Evolutionary conservation across 2,888 invertebrate genomes (phyloP).

Genomic region (Drosophila koepferae): DNA sequence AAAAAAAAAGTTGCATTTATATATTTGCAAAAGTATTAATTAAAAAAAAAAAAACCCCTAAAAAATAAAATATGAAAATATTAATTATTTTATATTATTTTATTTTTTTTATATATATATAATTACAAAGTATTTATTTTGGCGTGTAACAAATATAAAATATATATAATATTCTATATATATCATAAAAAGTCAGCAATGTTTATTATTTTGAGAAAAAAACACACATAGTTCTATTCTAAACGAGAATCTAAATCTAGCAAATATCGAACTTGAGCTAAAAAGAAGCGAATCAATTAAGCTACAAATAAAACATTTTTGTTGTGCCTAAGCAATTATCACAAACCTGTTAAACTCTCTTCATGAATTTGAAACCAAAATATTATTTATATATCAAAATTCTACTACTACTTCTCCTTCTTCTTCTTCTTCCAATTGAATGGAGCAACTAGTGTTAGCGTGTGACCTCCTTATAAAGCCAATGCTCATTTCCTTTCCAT

Average conservation of each 20-base stretch:
- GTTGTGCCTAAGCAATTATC: conserved; percentile 1
- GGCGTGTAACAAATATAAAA: no score
- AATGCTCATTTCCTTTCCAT: conserved; percentile 39
- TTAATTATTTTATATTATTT: no score
- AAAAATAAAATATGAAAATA: no score
- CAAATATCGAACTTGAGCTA: not conserved
- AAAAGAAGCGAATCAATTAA: not conserved
- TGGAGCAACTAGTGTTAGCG: conserved; percentile 27
- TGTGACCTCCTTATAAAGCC: conserved; percentile 47
- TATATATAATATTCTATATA: no score
- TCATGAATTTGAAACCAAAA: not conserved
- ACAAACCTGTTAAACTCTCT: conserved; percentile 1
- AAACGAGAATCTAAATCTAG: not conserved
- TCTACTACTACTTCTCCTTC: not conserved
- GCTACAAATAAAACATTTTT: not conserved
- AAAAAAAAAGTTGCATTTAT: not conserved
- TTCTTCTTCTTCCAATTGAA: not conserved
- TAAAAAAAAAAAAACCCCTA: no score
- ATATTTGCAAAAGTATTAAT: conserved; percentile 18
- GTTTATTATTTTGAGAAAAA: not conserved
- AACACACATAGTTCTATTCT: not conserved
- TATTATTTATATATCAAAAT: not conserved
- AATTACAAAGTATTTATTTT: not conserved
- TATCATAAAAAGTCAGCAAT: no score
- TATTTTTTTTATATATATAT: no score